Conservation (phyloP, 2,113 vertebrate species). For the Ptilorrhoa leucosticta region DNA sequence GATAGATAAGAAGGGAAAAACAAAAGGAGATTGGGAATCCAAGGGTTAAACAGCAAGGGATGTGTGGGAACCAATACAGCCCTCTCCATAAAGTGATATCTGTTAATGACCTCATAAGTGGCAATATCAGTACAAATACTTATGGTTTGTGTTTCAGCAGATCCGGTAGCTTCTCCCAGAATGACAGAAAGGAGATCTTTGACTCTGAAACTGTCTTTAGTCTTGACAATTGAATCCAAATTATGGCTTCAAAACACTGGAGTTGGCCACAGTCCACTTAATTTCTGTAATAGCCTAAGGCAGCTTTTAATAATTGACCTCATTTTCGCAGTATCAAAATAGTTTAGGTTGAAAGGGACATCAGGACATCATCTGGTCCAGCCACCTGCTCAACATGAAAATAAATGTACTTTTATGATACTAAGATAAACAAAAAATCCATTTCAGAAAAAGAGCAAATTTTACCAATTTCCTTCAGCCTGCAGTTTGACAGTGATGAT, state of each 20-base stretch:
- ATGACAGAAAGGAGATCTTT: neutral
- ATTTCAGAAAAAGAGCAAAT: neutral
- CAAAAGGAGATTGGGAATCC: neutral
- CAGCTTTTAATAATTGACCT: neutral
- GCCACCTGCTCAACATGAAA: neutral
- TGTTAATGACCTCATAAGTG: neutral
- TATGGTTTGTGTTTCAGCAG: neutral
- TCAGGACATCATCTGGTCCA: neutral
- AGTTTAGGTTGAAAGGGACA: neutral
- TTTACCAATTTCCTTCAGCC: neutral
- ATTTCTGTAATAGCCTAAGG: neutral
- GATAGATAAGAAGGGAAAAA: neutral
- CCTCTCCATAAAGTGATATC: neutral
- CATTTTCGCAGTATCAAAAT: neutral
- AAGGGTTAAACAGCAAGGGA: neutral
- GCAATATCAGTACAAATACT: neutral
- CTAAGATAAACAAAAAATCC: neutral
- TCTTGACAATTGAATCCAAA: neutral
- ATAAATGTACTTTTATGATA: neutral
- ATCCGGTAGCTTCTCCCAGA: neutral
- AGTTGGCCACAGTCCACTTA: neutral
- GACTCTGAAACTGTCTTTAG: neutral
- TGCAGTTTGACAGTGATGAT: neutral
- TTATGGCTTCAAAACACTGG: neutral
- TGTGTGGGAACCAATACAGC: neutral